These are phyloP conservation scores for Nemoura dubitans DNA, from an alignment of 2,888 invertebrate species.

Conservation along the genomic window DNA sequence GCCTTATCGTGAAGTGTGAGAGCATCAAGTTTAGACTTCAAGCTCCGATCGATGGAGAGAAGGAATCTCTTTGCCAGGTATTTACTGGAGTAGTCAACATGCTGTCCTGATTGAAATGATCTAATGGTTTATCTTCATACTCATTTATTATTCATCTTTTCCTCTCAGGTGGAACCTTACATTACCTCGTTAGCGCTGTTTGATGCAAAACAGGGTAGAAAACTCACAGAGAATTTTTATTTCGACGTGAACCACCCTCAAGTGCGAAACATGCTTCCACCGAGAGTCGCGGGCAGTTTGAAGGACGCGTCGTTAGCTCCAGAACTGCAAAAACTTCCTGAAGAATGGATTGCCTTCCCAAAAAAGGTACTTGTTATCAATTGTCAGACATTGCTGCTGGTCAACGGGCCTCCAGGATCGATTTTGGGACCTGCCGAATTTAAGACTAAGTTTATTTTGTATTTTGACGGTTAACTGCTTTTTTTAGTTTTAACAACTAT, in stretches of 20 bases:
- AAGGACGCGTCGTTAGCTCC: conserved; percentile 42
- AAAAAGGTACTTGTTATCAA: conserved; percentile 63
- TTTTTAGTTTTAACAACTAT: too few species aligned
- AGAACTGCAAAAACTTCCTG: conserved; percentile 58
- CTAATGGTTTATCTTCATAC: too few species aligned
- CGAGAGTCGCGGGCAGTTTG: conserved; percentile 40
- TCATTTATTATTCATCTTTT: neutral
- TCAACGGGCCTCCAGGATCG: too few species aligned
- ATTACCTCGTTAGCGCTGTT: conserved; percentile 88
- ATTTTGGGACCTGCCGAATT: too few species aligned
- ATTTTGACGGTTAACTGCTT: too few species aligned
- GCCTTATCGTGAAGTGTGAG: conserved; percentile 84
- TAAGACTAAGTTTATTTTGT: too few species aligned
- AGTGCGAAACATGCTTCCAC: conserved; percentile 68
- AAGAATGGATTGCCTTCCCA: conserved; percentile 77
- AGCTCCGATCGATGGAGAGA: conserved; percentile 79
- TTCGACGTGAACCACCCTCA: conserved; percentile 84
- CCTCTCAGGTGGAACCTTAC: conserved; percentile 85
- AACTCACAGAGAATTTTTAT: conserved; percentile 93
- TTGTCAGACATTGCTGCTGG: too few species aligned
- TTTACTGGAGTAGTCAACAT: conserved; percentile 34
- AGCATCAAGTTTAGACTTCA: conserved; percentile 85
- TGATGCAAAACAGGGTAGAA: conserved; percentile 86
- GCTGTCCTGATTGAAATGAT: neutral
- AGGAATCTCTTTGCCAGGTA: conserved; percentile 76